These are phyloP conservation scores for Ceyx erithaca DNA, from an alignment of 2,797 vertebrate species.

Conservation along the genomic window DNA sequence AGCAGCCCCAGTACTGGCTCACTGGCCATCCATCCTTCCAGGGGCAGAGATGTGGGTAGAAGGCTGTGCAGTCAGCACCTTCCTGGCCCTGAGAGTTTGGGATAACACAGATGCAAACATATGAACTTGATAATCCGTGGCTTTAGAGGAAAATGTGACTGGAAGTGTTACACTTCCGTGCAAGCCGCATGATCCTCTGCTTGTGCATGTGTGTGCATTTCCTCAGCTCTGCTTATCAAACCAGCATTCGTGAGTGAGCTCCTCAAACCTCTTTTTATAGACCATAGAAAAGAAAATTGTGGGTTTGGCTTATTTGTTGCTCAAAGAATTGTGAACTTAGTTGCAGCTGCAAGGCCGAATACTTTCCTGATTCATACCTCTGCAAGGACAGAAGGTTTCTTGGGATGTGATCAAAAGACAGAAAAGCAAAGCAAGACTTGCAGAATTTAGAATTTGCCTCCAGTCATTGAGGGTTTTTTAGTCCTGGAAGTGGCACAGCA, in stretches of 20 bases:
- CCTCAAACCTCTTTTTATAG: neutral
- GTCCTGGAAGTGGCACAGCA: neutral
- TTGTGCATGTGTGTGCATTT: neutral
- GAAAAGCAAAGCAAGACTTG: neutral
- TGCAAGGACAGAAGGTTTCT: neutral
- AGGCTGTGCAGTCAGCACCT: neutral
- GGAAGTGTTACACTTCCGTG: neutral
- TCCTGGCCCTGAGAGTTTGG: neutral
- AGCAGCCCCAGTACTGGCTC: neutral
- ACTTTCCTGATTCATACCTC: neutral
- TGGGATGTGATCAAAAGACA: neutral
- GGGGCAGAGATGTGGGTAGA: neutral
- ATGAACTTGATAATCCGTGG: neutral
- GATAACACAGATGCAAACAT: neutral
- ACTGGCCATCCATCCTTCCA: neutral
- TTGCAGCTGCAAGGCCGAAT: neutral
- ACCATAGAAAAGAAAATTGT: neutral
- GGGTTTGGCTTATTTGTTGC: neutral
- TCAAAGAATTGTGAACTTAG: neutral
- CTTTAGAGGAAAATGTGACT: neutral
- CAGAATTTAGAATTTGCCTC: neutral
- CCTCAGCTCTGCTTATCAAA: neutral
- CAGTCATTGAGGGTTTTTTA: neutral
- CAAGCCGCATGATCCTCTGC: neutral
- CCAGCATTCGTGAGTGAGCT: neutral